Conservation (phyloP, 1,140 invertebrate species). For the Megathymus violae region DNA sequence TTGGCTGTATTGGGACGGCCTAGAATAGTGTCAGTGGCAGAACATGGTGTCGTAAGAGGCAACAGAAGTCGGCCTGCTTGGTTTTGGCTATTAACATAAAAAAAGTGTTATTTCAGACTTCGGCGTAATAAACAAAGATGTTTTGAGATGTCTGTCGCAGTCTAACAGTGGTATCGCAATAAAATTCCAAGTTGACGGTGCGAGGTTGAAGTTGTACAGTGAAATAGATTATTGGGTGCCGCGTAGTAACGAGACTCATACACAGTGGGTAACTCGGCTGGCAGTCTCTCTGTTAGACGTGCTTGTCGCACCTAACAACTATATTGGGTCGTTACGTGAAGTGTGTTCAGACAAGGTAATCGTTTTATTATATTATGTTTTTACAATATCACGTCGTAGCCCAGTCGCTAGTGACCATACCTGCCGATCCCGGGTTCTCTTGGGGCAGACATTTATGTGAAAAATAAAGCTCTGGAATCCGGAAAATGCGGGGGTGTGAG, state of each 20-base stretch:
- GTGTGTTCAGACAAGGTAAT: constrained; percentile 48
- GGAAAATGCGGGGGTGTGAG: no score
- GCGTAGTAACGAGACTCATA: constrained; percentile 36
- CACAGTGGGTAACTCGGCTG: constrained; percentile 47
- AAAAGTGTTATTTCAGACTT: constrained; percentile 48
- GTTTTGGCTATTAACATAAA: no score
- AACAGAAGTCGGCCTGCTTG: no score
- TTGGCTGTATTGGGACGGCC: no score
- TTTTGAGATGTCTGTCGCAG: constrained; percentile 61
- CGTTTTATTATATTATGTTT: no score
- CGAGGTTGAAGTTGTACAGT: constrained; percentile 38
- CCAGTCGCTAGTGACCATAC: no score
- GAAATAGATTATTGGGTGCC: constrained; percentile 45
- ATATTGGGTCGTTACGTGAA: constrained; percentile 31
- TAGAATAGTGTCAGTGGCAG: no score
- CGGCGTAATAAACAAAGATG: constrained; percentile 48
- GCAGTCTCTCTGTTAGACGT: constrained; percentile 42
- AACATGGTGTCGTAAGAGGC: no score
- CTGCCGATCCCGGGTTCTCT: no score
- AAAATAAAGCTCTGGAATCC: no score
- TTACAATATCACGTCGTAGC: no score
- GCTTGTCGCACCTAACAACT: constrained; percentile 42
- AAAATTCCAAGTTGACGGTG: constrained; percentile 43
- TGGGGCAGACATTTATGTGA: no score
- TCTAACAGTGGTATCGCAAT: constrained; percentile 33